phyloP scores from a whole-genome alignment of 2,888 invertebrate species.

The Pyrochroa serraticornis region DNA sequence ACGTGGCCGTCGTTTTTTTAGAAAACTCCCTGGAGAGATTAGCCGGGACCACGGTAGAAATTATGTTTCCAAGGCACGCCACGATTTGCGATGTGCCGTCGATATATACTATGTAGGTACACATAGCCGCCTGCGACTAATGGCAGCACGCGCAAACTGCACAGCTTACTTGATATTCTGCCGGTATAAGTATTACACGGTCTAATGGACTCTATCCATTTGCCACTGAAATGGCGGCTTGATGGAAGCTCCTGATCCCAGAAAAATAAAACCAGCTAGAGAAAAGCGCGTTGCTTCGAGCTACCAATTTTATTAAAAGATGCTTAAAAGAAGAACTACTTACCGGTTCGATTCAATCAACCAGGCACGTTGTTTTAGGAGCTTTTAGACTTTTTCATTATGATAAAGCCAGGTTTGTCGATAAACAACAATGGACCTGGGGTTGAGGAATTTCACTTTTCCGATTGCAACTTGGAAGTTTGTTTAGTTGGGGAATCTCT shows the following conservation, averaged over 20 bases:
- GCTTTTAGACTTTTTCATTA: no score
- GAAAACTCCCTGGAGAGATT: no score
- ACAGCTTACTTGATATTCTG: conserved; percentile 29
- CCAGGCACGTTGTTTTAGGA: no score
- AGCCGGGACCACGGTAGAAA: background rate
- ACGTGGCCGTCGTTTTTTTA: background rate
- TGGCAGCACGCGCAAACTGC: conserved; percentile 25
- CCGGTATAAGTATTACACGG: conserved; percentile 32
- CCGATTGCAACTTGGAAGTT: conserved; percentile 4
- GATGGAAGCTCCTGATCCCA: conserved; percentile 7
- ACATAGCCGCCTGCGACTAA: conserved; percentile 19
- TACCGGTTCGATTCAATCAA: no score
- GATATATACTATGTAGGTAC: conserved; percentile 1
- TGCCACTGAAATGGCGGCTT: conserved; percentile 13
- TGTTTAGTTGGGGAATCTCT: conserved; percentile 13
- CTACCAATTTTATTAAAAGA: conserved; percentile 22
- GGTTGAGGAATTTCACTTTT: conserved; percentile 8
- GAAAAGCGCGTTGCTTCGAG: conserved; percentile 4
- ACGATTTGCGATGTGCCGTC: conserved; percentile 26
- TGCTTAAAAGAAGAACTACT: no score
- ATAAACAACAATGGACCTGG: conserved; percentile 12
- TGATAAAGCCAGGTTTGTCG: background rate
- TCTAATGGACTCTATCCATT: conserved; percentile 32
- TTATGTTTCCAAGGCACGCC: conserved; percentile 25
- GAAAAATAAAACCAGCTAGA: conserved; percentile 16